Evolutionary conservation across 2,888 invertebrate species (phyloP).

Genomic region (Amiota mariae): DNA sequence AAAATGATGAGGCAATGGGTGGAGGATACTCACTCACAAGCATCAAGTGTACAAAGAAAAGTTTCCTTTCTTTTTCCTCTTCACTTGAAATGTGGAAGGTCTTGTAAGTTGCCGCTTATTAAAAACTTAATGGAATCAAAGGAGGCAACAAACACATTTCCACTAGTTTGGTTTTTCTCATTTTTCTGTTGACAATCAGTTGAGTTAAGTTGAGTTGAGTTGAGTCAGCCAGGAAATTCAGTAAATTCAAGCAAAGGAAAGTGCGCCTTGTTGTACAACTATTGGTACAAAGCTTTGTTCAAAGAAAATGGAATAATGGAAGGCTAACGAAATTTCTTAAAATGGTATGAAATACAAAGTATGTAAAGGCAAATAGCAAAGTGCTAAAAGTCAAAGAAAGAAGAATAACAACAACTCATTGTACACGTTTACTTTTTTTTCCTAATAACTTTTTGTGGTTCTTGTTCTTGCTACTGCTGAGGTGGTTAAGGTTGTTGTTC

Average conservation of each 20-base stretch:
- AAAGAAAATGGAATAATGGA: slow-evolving; percentile 4
- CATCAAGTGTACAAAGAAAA: background rate
- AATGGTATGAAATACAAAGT: background rate
- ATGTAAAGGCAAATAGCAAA: slow-evolving; percentile 5
- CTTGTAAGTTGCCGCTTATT: slow-evolving; percentile 9
- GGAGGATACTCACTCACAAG: background rate
- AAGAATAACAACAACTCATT: slow-evolving; percentile 5
- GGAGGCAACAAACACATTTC: background rate
- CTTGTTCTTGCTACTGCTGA: background rate
- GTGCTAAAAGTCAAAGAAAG: background rate
- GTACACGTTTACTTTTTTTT: slow-evolving; percentile 14
- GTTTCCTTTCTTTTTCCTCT: too few species aligned
- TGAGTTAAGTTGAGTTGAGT: too few species aligned
- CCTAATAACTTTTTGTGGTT: slow-evolving; percentile 13
- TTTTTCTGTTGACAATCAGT: background rate
- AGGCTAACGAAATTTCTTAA: slow-evolving; percentile 15
- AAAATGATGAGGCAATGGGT: background rate
- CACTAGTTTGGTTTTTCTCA: background rate
- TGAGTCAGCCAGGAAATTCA: too few species aligned
- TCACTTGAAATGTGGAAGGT: background rate
- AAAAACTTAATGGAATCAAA: slow-evolving; percentile 19
- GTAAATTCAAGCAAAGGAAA: background rate
- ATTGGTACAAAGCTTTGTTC: background rate
- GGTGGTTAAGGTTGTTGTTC: slow-evolving; percentile 33
- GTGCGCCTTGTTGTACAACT: background rate